Evolutionary conservation across 2,888 invertebrate genomes (phyloP), one percentile per base, ranked within the genome.

Genomic region (Salpingus planirostris): DNA sequence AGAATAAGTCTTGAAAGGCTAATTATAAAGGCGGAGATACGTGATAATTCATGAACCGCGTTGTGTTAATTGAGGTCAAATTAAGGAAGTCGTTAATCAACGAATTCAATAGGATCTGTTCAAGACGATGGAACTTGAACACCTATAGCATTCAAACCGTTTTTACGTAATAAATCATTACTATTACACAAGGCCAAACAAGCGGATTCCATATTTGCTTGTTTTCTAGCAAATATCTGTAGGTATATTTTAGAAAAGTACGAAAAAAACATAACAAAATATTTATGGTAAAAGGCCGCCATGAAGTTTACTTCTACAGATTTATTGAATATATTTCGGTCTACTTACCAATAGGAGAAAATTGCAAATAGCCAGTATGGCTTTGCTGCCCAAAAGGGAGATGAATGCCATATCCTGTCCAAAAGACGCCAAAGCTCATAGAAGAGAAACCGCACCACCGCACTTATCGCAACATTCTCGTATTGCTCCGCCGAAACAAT

Each of bases 311-410:
- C n/a, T n/a, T n/a, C n/a, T n/a, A n/a, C n/a, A n/a, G n/a, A n/a
- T n/a, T n/a, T n/a, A n/a, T n/a, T n/a, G n/a, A n/a, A n/a, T n/a
- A n/a, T n/a, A n/a, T n/a, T n/a, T n/a, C n/a, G n/a, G n/a, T n/a
- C n/a, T 18, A 70, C 74, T 74, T 64, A 76, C 76, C 60, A 76
- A 66, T 59, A 80, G 73, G 45, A 79, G 55, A 39, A 77, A 73
- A 60, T 81, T 81, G 51, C 75, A 78, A 56, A 71, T 70, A 45
- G 78, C 77, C 58, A 80, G 71, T 40, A 80, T 62, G 43, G 73
- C 69, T 67, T 77, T 79, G 33, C 78, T 74, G 59, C 72, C 74
- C 26, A 70, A 66, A 43, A 72, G 44, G 10, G 59, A 59, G 23
- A 59, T 40, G 23, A 44, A 43, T 13, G 49, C 53, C 59, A 60